phyloP scores from a whole-genome alignment of 2,888 invertebrate species.

The Arrhopalites spinosus region DNA sequence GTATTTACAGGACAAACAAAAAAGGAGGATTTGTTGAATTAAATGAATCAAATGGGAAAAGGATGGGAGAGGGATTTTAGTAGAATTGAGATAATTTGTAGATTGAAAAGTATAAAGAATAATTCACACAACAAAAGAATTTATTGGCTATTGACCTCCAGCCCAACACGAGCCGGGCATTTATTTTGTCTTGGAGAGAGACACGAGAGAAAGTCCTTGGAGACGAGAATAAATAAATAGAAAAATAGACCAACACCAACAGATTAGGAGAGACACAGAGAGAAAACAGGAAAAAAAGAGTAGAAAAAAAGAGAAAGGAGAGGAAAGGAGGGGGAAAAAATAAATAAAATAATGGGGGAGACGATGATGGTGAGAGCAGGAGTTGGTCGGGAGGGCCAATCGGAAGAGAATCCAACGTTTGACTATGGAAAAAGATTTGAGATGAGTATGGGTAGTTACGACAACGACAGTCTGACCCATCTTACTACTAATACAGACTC shows the following conservation, averaged over 20 bases:
- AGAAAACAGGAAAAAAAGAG: background rate
- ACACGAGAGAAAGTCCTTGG: background rate
- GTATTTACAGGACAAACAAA: too few species aligned
- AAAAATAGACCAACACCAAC: background rate
- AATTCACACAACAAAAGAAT: background rate
- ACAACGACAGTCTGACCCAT: constrained; percentile 1
- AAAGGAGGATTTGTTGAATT: too few species aligned
- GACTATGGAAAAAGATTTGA: background rate
- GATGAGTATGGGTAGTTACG: background rate
- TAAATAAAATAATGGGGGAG: constrained; percentile 37
- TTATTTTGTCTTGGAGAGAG: background rate
- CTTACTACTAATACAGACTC: too few species aligned
- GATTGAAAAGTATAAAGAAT: background rate
- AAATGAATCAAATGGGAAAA: too few species aligned
- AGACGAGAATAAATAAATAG: constrained; percentile 10
- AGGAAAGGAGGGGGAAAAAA: background rate
- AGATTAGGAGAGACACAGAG: background rate
- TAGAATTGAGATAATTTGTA: background rate
- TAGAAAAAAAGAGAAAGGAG: background rate
- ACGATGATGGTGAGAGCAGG: constrained; percentile 7
- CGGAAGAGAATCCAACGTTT: background rate
- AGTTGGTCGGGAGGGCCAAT: background rate
- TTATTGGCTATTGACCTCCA: constrained; percentile 29
- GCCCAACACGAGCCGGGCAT: background rate
- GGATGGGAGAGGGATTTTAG: background rate